Conservation (phyloP, 2,113 vertebrate genomes). For the Coracopsis vasa region DNA sequence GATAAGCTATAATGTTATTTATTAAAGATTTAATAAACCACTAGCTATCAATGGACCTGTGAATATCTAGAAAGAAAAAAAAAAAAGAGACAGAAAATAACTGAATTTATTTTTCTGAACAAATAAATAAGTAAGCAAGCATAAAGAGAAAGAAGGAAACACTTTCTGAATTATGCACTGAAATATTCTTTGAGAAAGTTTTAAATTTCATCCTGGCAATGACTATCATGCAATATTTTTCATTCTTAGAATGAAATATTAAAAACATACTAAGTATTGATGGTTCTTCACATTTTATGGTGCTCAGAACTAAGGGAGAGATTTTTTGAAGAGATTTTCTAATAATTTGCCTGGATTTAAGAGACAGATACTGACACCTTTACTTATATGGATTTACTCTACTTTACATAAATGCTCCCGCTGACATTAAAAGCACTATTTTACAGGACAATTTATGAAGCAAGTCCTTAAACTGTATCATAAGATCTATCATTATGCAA, state of each 20-base stretch:
- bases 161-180: neutral
- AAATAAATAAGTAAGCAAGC: neutral
- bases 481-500: neutral
- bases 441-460: neutral
- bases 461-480: neutral
- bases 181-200: neutral
- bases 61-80: neutral
- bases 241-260: neutral
- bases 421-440: neutral
- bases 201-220: neutral
- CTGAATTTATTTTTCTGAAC: neutral
- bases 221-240: neutral
- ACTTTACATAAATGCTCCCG: neutral
- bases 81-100: neutral
- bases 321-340: neutral
- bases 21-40: constrained; percentile 54
- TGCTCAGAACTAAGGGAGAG: neutral
- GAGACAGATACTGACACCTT: neutral
- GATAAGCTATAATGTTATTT: constrained; percentile 29
- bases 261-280: neutral
- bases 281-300: neutral
- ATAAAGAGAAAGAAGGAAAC: neutral
- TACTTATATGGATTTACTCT: neutral
- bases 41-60: neutral
- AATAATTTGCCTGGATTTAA: neutral